These are phyloP conservation scores for Stomatorhinus ivindoensis DNA, from an alignment of 2,113 vertebrate genomes.

Conservation along the genomic window DNA sequence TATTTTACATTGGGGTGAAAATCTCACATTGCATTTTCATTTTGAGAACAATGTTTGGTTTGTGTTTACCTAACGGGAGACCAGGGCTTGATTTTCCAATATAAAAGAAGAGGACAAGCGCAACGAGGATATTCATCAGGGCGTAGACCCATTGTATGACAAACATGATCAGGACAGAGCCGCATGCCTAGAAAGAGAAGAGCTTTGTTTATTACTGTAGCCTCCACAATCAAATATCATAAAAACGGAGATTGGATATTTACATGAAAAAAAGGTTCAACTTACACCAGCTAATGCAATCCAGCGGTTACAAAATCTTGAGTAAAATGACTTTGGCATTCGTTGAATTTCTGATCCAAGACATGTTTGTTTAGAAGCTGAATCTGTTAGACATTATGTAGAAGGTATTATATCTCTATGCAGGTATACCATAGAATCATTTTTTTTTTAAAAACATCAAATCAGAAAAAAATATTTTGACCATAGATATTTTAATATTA, in stretches of 20 bases:
- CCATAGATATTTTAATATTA: not conserved
- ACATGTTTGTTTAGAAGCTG: slow-evolving; percentile 51
- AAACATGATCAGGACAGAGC: slow-evolving; percentile 83
- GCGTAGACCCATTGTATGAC: slow-evolving; percentile 94
- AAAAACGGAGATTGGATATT: not conserved
- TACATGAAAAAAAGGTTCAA: slow-evolving; percentile 14
- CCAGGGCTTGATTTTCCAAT: slow-evolving; percentile 84
- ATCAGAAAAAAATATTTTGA: not conserved
- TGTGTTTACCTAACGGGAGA: slow-evolving; percentile 73
- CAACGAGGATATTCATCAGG: slow-evolving; percentile 70
- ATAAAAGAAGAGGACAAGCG: slow-evolving; percentile 79
- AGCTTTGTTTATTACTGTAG: not conserved
- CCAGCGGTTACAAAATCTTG: slow-evolving; percentile 80
- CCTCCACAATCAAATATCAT: not conserved
- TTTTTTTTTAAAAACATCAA: not conserved
- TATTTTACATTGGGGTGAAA: not conserved
- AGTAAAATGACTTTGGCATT: slow-evolving; percentile 60
- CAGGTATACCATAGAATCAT: not conserved
- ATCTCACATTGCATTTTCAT: not conserved
- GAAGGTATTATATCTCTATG: not conserved
- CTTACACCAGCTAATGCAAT: slow-evolving; percentile 80
- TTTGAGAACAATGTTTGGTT: not conserved
- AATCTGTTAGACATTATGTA: slow-evolving; percentile 44
- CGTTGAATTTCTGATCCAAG: slow-evolving; percentile 62
- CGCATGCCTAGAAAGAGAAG: slow-evolving; percentile 60